phyloP scores from a whole-genome alignment of 2,113 vertebrate genomes.

The Turnix velox region DNA sequence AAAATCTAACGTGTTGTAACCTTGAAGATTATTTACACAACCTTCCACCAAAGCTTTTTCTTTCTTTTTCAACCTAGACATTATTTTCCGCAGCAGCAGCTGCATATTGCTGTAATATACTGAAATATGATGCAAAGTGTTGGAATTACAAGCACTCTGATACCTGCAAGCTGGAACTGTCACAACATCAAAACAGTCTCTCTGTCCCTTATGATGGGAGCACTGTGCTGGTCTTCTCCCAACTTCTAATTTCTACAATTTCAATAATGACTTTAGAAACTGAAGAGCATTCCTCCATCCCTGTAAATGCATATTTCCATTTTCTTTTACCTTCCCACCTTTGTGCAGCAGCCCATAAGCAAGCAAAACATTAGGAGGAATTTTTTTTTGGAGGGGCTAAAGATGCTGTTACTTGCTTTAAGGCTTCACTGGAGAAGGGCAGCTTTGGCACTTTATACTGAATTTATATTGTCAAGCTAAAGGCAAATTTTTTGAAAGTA shows the following conservation, averaged over 20 bases:
- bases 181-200: not conserved
- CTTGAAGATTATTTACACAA: not conserved
- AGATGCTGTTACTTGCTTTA: not conserved
- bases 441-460: not conserved
- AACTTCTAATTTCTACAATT: not conserved
- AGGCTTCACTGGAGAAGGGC: not conserved
- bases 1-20: not conserved
- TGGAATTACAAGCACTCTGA: not conserved
- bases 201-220: not conserved
- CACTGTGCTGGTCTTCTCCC: not conserved
- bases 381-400: not conserved
- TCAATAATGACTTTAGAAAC: not conserved
- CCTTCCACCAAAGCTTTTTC: not conserved
- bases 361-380: not conserved
- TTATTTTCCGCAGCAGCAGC: not conserved
- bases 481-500: not conserved
- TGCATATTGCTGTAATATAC: not conserved
- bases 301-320: not conserved
- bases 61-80: not conserved
- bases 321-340: not conserved
- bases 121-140: conserved; percentile 17
- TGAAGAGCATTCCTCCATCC: not conserved
- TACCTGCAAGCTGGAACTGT: not conserved
- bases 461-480: not conserved
- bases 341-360: not conserved